Evolutionary conservation across 1,140 invertebrate genomes (phyloP).

Genomic region (Argopecten irradians): DNA sequence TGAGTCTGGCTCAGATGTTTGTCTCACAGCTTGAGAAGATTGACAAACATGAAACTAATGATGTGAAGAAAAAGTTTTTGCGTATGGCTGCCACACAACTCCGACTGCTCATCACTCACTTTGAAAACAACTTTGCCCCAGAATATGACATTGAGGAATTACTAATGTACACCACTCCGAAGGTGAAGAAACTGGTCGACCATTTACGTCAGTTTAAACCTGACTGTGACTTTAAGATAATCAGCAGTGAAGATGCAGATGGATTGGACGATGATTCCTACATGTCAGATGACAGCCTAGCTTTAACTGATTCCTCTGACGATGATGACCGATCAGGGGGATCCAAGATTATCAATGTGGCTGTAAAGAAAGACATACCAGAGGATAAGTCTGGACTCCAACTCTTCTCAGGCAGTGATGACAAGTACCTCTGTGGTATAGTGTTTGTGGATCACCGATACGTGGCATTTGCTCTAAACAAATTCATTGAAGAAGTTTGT

Average conservation of each 20-base stretch:
- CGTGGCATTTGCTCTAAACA: slow-evolving; percentile 90
- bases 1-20: slow-evolving; percentile 90
- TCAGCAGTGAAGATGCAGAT: slow-evolving; percentile 63
- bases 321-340: slow-evolving; percentile 52
- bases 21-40: slow-evolving; percentile 90
- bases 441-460: slow-evolving; percentile 91
- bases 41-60: slow-evolving; percentile 93
- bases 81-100: slow-evolving; percentile 88
- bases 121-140: slow-evolving; percentile 81
- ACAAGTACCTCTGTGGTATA: slow-evolving; percentile 89
- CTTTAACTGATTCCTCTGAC: slow-evolving; percentile 66
- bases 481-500: slow-evolving; percentile 83
- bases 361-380: slow-evolving; percentile 68
- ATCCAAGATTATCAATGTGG: slow-evolving; percentile 67
- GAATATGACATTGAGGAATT: slow-evolving; percentile 86
- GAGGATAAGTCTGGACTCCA: slow-evolving; percentile 45
- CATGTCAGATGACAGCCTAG: slow-evolving; percentile 66
- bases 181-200: slow-evolving; percentile 87
- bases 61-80: slow-evolving; percentile 82
- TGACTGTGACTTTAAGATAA: slow-evolving; percentile 74
- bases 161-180: slow-evolving; percentile 86
- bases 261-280: slow-evolving; percentile 62
- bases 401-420: slow-evolving; percentile 79
- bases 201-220: slow-evolving; percentile 87
- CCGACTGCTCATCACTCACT: slow-evolving; percentile 80